phyloP scores from a whole-genome alignment of 1,140 invertebrate genomes.

The Anoplolepis gracilipes region DNA sequence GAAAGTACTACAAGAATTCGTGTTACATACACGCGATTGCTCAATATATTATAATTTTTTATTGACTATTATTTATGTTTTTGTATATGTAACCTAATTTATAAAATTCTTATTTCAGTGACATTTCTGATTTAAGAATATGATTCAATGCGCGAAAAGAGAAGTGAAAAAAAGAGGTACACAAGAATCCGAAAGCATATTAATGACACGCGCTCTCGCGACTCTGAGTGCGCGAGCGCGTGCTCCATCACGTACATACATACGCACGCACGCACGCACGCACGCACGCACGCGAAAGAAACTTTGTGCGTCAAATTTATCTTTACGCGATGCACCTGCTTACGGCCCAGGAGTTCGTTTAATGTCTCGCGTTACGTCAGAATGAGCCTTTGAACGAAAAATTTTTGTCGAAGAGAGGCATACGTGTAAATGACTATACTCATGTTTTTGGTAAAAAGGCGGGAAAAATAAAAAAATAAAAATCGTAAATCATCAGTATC shows the following conservation, averaged over 20 bases:
- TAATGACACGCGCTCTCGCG: constrained; percentile 23
- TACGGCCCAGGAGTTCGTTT: constrained; percentile 64
- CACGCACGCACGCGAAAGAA: constrained; percentile 63
- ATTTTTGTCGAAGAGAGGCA: constrained; percentile 26
- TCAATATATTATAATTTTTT: neutral
- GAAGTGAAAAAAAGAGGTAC: neutral
- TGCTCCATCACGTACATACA: constrained; percentile 62
- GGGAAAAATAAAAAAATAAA: neutral
- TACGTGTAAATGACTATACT: constrained; percentile 2
- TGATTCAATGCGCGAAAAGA: neutral
- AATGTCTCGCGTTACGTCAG: constrained; percentile 74
- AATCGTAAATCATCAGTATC: neutral
- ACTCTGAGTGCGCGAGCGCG: constrained; percentile 38
- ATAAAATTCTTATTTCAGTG: neutral
- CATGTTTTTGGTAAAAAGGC: neutral
- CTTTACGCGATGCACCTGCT: constrained; percentile 72
- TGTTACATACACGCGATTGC: too few relatives aligned
- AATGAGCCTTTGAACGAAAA: constrained; percentile 24
- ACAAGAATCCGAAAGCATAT: neutral
- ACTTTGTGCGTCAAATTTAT: constrained; percentile 71
- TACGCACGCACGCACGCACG: constrained; percentile 22
- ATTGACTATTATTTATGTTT: neutral
- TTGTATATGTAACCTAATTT: neutral
- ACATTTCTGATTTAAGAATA: neutral
- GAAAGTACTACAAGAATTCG: too few relatives aligned